phyloP scores from a whole-genome alignment of 2,113 vertebrate species.

The Scophthalmus maximus region DNA sequence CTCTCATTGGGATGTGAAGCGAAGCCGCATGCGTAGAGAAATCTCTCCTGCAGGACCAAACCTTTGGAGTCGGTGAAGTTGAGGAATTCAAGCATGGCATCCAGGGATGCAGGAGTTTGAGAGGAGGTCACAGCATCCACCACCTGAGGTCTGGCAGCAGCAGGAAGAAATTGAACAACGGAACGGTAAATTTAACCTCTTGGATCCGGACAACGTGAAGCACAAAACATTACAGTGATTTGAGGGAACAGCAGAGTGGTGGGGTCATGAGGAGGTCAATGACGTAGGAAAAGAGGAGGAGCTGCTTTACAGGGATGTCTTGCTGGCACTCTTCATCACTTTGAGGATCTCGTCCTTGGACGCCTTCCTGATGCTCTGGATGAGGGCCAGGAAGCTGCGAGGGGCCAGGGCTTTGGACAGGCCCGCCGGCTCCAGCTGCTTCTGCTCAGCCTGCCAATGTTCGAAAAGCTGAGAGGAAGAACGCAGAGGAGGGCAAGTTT shows the following conservation, averaged over 20 bases:
- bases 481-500: constrained; percentile 26
- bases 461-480: constrained; percentile 82
- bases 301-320: constrained; percentile 88
- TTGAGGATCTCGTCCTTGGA: constrained; percentile 91
- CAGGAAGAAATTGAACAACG: background rate
- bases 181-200: background rate
- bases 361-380: constrained; percentile 89
- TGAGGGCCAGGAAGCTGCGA: constrained; percentile 89
- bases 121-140: constrained; percentile 93
- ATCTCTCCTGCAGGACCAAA: constrained; percentile 90
- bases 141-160: constrained; percentile 88
- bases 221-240: background rate
- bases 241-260: background rate
- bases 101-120: constrained; percentile 90
- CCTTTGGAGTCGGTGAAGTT: constrained; percentile 90
- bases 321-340: constrained; percentile 87
- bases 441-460: constrained; percentile 86
- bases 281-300: constrained; percentile 17
- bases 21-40: constrained; percentile 96
- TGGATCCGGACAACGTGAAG: background rate
- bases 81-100: constrained; percentile 90
- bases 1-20: constrained; percentile 91
- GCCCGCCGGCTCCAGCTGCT: constrained; percentile 87
- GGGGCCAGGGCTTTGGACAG: constrained; percentile 88
- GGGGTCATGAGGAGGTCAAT: background rate